Evolutionary conservation across 1,140 invertebrate genomes (phyloP), one percentile per base, ranked within the genome.

Genomic region (Heliconius nattereri): DNA sequence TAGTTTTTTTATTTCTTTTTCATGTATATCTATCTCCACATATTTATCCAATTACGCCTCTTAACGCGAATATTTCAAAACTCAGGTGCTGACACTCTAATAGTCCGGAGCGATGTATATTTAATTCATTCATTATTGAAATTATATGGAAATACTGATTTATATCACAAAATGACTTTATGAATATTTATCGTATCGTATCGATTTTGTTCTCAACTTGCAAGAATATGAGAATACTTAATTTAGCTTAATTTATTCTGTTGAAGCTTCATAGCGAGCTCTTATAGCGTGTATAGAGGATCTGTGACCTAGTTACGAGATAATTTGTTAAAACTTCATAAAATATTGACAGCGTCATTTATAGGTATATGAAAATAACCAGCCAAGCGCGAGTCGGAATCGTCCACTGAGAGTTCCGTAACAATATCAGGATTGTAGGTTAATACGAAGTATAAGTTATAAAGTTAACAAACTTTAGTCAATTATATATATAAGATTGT

Each of bases 101-200:
- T 66, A 66, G 60, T 26, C 60, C 54, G 54, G 5, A 29, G 8
- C 9, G 60, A 29, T 3, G 57, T 66, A 66, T 66, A 66, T 66
- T 66, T 66, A 29, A 66, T 66, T 66, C 60, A 66, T 29, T 6
- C 60, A n/a, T 23, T 29, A 66, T 66, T 26, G 60, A 29, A 66
- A 66, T 26, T 66, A 29, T 66, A 66, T 66, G 60, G 23, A 66
- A 66, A 66, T 66, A 66, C 60, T 26, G 60, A 66, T 66, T 66
- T 66, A 66, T 66, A 66, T 26, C 60, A 66, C 60, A 66, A 66
- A 66, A 66, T 66, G 60, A 66, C 60, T 66, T 66, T 66, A 66
- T 66, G 60, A 66, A 66, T 66, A 66, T 66, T 29, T 66, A 66
- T 66, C 60, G 23, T 60, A 60, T 60, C 57, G 23, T 29, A 66